These are phyloP conservation scores for Byasa hedistus DNA, from an alignment of 2,888 invertebrate genomes.

Conservation along the genomic window DNA sequence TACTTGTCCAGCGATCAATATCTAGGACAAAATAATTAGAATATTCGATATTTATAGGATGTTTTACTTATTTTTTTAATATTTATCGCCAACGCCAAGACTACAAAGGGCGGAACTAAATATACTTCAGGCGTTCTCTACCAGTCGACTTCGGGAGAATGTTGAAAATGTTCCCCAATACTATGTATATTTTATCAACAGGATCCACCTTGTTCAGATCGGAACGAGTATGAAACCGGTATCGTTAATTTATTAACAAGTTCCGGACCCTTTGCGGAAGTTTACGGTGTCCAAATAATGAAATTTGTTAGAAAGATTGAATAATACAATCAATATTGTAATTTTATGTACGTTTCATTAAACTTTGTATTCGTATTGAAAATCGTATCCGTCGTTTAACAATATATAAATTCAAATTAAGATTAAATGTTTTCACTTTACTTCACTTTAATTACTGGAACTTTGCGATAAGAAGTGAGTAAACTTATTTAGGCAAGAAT, in stretches of 20 bases:
- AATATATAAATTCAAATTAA: background rate
- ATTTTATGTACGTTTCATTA: background rate
- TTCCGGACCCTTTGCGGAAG: background rate
- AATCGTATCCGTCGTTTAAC: background rate
- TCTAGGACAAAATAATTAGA: too few relatives aligned
- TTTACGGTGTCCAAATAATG: background rate
- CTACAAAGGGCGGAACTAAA: too few relatives aligned
- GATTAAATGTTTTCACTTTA: background rate
- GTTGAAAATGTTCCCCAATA: background rate
- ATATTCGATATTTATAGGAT: too few relatives aligned
- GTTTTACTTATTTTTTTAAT: too few relatives aligned
- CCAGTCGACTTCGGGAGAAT: background rate
- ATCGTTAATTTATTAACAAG: constrained; percentile 1
- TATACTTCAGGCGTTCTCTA: background rate
- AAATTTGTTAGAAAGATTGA: background rate
- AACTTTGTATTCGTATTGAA: background rate
- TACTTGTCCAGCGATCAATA: too few relatives aligned
- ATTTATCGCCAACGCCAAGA: too few relatives aligned
- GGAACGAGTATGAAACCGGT: background rate
- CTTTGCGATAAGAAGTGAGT: background rate
- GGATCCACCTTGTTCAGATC: background rate
- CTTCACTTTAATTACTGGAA: constrained; percentile 1
- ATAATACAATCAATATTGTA: background rate
- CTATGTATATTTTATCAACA: constrained; percentile 3
- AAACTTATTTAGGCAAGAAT: constrained; percentile 5